phyloP scores from a whole-genome alignment of 2,888 invertebrate species.

The Pediacus dermestoides region DNA sequence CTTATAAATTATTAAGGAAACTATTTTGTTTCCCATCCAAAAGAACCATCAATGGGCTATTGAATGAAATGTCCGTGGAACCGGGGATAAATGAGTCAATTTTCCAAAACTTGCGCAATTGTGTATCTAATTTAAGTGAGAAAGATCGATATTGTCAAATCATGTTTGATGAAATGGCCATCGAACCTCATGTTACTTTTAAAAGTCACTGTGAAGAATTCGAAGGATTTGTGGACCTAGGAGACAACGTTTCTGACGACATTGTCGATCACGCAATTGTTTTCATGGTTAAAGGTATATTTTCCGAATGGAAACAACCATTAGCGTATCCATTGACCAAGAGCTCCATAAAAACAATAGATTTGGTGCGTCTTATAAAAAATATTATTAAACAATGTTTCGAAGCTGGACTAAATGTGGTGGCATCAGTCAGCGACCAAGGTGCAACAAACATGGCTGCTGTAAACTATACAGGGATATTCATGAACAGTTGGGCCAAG shows the following conservation, averaged over 20 bases:
- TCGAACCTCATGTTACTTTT: slow-evolving; percentile 19
- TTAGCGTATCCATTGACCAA: slow-evolving; percentile 25
- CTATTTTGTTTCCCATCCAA: slow-evolving; percentile 26
- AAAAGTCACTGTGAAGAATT: slow-evolving; percentile 19
- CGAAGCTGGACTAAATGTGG: slow-evolving; percentile 24
- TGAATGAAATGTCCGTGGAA: slow-evolving; percentile 19
- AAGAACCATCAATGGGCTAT: too few species aligned
- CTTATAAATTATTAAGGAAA: slow-evolving; percentile 23
- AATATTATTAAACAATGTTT: slow-evolving; percentile 20
- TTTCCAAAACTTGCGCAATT: slow-evolving; percentile 20
- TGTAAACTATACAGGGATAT: too few species aligned
- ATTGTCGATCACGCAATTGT: slow-evolving; percentile 32
- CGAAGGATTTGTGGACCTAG: slow-evolving; percentile 24
- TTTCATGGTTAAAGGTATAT: slow-evolving; percentile 28
- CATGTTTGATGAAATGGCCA: slow-evolving; percentile 29
- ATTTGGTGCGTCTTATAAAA: slow-evolving; percentile 21
- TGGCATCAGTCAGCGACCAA: slow-evolving; percentile 35
- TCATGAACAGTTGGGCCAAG: too few species aligned
- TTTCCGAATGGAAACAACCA: slow-evolving; percentile 31
- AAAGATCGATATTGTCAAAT: slow-evolving; percentile 13
- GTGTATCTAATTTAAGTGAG: neutral
- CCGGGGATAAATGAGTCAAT: slow-evolving; percentile 23
- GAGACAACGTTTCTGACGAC: slow-evolving; percentile 4
- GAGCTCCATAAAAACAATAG: slow-evolving; percentile 16
- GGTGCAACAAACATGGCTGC: slow-evolving; percentile 30